Conservation (phyloP, 2,888 invertebrate species). For the Biston stratarius region DNA sequence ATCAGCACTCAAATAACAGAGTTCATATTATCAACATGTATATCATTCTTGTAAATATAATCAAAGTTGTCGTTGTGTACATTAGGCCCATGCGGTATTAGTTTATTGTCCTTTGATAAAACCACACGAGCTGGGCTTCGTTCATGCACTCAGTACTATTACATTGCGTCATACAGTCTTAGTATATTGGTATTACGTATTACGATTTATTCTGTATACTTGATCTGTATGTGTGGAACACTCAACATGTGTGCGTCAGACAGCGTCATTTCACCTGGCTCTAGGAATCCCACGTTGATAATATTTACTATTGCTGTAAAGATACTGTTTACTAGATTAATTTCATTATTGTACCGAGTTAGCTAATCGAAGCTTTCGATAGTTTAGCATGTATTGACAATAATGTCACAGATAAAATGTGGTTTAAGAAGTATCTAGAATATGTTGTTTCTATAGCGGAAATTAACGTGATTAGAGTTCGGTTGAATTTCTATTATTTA, state of each 20-base stretch:
- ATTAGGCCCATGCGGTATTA: conserved; percentile 14
- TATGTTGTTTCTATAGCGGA: no score
- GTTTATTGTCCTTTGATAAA: conserved; percentile 25
- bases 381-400: no score
- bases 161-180: conserved; percentile 12
- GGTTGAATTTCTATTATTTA: no score
- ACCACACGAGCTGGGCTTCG: not conserved
- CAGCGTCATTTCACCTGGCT: conserved; percentile 27
- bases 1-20: conserved; percentile 12
- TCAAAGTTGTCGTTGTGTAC: conserved; percentile 18
- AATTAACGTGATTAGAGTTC: no score
- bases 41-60: conserved; percentile 9
- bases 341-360: not conserved
- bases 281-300: conserved; percentile 22
- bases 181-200: conserved; percentile 15
- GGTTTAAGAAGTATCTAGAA: no score
- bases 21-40: conserved; percentile 16
- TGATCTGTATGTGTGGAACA: not conserved
- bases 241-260: conserved; percentile 1
- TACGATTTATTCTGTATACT: conserved; percentile 5
- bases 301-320: not conserved
- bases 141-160: conserved; percentile 8
- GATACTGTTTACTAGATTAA: conserved; percentile 9
- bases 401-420: no score
- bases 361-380: not conserved